Evolutionary conservation across 2,113 vertebrate species (phyloP).

Genomic region (Notarius lentiginosus): DNA sequence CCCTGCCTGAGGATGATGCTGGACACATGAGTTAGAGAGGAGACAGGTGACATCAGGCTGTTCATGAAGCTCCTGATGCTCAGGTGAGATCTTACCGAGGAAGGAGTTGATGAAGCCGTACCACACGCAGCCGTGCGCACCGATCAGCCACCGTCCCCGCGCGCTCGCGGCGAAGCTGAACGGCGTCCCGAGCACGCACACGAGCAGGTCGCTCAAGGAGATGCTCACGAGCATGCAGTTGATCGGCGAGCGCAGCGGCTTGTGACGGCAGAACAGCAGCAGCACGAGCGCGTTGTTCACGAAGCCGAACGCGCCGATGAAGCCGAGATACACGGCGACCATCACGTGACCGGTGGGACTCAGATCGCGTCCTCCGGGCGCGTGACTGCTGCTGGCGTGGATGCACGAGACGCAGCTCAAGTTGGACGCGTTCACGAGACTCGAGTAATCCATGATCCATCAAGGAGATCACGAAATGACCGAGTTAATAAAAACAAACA

Average conservation of each 20-base stretch:
- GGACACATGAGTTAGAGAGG: background rate
- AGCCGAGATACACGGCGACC: constrained; percentile 74
- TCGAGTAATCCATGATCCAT: constrained; percentile 12
- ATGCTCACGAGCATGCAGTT: constrained; percentile 80
- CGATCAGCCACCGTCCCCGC: constrained; percentile 77
- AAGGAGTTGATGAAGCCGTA: constrained; percentile 79
- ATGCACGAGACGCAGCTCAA: constrained; percentile 62
- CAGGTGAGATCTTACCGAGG: constrained; percentile 70
- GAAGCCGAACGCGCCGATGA: constrained; percentile 72
- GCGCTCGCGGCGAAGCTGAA: constrained; percentile 79
- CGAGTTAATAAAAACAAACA: background rate
- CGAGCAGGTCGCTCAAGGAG: constrained; percentile 76
- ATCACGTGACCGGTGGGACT: constrained; percentile 73
- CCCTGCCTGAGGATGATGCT: background rate
- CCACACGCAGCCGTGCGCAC: constrained; percentile 76
- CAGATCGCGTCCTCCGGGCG: constrained; percentile 51
- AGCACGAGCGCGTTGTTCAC: constrained; percentile 73
- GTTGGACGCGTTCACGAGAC: constrained; percentile 66
- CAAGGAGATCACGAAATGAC: background rate
- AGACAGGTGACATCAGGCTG: background rate
- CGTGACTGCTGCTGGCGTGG: background rate
- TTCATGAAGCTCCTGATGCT: background rate
- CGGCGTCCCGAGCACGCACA: constrained; percentile 73
- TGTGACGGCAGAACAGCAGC: constrained; percentile 75
- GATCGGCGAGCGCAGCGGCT: constrained; percentile 76